Conservation (phyloP, 2,113 vertebrate species). For the Jacana jacana region DNA sequence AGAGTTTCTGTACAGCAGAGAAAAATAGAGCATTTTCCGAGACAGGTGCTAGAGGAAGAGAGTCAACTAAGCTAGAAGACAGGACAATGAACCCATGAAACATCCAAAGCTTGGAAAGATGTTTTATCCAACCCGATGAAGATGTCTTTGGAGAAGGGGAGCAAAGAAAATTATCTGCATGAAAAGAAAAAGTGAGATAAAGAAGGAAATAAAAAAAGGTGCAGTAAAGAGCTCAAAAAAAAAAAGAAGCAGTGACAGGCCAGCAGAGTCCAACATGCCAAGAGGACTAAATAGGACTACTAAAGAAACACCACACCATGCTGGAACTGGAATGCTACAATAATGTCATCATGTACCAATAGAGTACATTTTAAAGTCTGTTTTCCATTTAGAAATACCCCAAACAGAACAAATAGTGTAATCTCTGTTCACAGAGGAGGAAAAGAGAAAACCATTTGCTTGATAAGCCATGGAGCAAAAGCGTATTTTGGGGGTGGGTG, state of each 20-base stretch:
- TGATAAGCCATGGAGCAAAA: neutral
- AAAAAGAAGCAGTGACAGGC: neutral
- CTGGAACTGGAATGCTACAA: neutral
- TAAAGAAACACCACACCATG: neutral
- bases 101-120: conserved; percentile 82
- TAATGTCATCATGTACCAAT: neutral
- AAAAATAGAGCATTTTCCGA: conserved; percentile 67
- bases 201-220: conserved; percentile 70
- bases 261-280: conserved; percentile 21
- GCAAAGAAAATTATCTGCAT: conserved; percentile 96
- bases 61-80: conserved; percentile 68
- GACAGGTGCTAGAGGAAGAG: conserved; percentile 67
- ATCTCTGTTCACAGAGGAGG: neutral
- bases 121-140: conserved; percentile 81
- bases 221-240: neutral
- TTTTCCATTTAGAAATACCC: neutral
- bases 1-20: conserved; percentile 90
- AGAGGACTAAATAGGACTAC: neutral
- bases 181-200: conserved; percentile 78
- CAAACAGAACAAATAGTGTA: neutral
- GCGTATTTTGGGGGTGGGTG: neutral
- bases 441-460: neutral
- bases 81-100: conserved; percentile 74
- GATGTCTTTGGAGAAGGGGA: conserved; percentile 86
- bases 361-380: neutral